phyloP scores from a whole-genome alignment of 2,888 invertebrate genomes.

The Lasius platythorax region DNA sequence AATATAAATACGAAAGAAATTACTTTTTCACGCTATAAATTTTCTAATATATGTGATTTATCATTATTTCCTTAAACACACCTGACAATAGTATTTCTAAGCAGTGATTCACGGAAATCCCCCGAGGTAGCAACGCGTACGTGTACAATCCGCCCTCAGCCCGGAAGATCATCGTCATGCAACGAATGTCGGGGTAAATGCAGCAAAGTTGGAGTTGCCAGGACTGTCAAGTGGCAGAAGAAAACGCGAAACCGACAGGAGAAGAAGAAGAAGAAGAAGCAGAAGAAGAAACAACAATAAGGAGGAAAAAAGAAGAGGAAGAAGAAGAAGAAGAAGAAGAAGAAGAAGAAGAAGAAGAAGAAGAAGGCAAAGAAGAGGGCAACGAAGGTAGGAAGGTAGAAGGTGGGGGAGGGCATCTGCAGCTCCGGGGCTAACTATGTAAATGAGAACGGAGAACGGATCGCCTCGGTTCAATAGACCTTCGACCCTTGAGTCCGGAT shows the following conservation, averaged over 20 bases:
- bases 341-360: conserved; percentile 43
- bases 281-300: conserved; percentile 11
- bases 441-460: conserved; percentile 84
- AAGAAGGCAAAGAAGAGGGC: conserved; percentile 52
- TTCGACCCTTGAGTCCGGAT: conserved; percentile 86
- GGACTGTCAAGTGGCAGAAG: conserved; percentile 26
- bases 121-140: neutral
- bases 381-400: conserved; percentile 52
- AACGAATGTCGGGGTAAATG: conserved; percentile 23
- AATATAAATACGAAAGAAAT: neutral
- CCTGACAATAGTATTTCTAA: neutral
- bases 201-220: conserved; percentile 10
- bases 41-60: neutral
- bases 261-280: conserved; percentile 6
- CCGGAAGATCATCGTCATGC: conserved; percentile 11
- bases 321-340: conserved; percentile 13
- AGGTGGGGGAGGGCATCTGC: conserved; percentile 75
- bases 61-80: neutral
- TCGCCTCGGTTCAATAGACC: conserved; percentile 86
- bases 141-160: conserved; percentile 10
- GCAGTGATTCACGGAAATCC: neutral
- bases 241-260: conserved; percentile 30
- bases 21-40: neutral
- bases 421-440: conserved; percentile 84
- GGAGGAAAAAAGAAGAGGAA: neutral